Conservation (phyloP, 1,140 invertebrate species). For the Apis dorsata region DNA sequence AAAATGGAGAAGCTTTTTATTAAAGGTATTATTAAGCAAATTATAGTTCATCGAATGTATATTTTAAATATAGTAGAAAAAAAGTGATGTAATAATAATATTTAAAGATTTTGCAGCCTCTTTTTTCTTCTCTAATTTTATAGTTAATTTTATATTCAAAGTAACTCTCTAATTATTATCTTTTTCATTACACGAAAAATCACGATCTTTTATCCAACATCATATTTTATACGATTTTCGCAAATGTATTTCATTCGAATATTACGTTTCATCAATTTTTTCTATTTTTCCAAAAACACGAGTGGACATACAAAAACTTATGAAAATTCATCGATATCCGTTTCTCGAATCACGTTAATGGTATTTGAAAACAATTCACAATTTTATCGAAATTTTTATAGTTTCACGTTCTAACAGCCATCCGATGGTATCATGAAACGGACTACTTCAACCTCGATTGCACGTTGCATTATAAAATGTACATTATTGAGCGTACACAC, state of each 20-base stretch:
- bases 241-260: background rate
- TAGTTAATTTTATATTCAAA: no score
- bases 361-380: background rate
- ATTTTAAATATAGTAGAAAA: no score
- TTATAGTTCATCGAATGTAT: no score
- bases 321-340: background rate
- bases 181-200: background rate
- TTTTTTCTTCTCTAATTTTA: no score
- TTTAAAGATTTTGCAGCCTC: no score
- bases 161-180: no score
- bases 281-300: background rate
- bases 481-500: background rate
- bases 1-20: no score
- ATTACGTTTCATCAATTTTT: background rate
- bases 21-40: no score
- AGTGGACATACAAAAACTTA: background rate
- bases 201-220: no score
- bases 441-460: constrained; percentile 2
- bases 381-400: constrained; percentile 3
- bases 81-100: no score
- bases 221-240: background rate
- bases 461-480: constrained; percentile 13
- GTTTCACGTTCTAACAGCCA: background rate
- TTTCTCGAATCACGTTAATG: background rate
- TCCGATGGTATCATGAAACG: background rate